phyloP scores from a whole-genome alignment of 2,113 vertebrate species.

The Corythaeola cristata region DNA sequence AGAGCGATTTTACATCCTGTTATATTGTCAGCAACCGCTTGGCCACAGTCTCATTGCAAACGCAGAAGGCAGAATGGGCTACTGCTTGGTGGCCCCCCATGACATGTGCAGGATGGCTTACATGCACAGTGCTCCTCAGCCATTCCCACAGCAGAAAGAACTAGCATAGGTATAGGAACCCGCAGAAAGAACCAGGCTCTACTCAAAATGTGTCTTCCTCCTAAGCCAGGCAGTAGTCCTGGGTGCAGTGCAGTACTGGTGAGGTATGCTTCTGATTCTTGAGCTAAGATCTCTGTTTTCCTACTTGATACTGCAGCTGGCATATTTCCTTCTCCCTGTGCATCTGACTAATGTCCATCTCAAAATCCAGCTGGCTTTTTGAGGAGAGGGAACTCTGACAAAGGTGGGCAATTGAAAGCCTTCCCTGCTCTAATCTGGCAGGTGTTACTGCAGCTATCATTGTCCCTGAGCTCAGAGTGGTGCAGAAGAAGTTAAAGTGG shows the following conservation, averaged over 20 bases:
- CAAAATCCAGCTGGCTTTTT: background rate
- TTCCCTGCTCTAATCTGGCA: background rate
- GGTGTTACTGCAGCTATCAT: background rate
- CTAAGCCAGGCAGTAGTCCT: background rate
- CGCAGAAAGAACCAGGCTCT: too few species aligned
- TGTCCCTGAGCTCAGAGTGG: background rate
- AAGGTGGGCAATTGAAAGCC: background rate
- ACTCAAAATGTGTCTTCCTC: background rate
- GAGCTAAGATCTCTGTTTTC: background rate
- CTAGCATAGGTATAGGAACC: too few species aligned
- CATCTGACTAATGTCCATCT: background rate
- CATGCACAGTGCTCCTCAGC: background rate
- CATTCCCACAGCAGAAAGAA: background rate
- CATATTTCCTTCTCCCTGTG: background rate
- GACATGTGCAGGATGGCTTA: background rate
- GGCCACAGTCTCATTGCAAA: background rate
- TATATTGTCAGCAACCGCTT: background rate
- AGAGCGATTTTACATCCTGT: background rate
- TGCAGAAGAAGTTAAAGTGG: background rate
- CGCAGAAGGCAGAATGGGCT: background rate
- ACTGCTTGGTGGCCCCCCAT: background rate
- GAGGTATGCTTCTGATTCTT: background rate
- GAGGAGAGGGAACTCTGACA: background rate
- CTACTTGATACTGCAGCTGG: background rate
- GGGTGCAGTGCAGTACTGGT: background rate